These are phyloP conservation scores for Semicossyphus pulcher DNA, from an alignment of 2,113 vertebrate species.

Conservation along the genomic window DNA sequence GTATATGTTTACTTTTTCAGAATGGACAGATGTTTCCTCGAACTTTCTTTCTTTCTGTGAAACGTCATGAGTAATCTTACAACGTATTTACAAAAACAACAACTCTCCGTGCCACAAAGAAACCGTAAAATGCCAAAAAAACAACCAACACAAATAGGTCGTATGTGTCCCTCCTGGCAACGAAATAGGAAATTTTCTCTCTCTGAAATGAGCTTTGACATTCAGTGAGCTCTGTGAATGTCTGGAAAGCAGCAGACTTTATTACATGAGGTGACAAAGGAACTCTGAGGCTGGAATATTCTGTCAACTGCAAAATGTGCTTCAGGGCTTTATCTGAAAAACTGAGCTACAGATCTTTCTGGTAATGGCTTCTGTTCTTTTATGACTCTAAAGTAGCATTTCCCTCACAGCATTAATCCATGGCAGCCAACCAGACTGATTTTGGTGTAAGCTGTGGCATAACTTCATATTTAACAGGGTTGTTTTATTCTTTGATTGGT, in stretches of 20 bases:
- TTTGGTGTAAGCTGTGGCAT: neutral
- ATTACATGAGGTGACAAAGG: neutral
- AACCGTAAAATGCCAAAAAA: neutral
- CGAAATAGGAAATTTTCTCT: slow-evolving; percentile 7
- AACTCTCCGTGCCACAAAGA: neutral
- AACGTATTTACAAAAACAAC: neutral
- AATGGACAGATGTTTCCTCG: neutral
- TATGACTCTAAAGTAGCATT: neutral
- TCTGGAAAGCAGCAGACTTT: slow-evolving; percentile 17
- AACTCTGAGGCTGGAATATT: neutral
- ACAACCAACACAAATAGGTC: neutral
- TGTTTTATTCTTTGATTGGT: neutral
- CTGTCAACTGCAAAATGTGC: slow-evolving; percentile 11
- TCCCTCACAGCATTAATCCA: neutral
- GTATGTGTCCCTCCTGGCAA: slow-evolving; percentile 8
- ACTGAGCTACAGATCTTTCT: neutral
- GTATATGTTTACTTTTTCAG: slow-evolving; percentile 11
- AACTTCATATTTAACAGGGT: neutral
- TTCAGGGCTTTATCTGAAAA: neutral
- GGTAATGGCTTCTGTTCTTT: neutral
- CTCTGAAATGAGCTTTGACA: slow-evolving; percentile 21
- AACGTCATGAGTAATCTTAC: neutral
- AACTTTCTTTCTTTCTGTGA: neutral
- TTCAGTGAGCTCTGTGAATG: neutral
- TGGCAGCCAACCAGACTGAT: neutral